phyloP scores from a whole-genome alignment of 2,888 invertebrate species.

The Ornithoptera priamus region DNA sequence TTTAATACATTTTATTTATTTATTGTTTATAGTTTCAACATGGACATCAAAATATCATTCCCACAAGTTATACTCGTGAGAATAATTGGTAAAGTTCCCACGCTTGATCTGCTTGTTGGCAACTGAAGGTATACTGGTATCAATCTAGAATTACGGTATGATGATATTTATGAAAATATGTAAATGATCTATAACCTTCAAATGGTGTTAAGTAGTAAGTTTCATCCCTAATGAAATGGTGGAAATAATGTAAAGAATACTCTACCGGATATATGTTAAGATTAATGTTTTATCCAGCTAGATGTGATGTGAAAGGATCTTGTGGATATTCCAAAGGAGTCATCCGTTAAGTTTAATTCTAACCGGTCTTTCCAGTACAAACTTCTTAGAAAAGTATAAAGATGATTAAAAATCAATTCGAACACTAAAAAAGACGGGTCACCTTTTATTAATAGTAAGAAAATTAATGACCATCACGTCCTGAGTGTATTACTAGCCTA shows the following conservation, averaged over 20 bases:
- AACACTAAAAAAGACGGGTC: conserved; percentile 17
- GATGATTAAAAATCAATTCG: conserved; percentile 26
- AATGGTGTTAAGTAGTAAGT: no score
- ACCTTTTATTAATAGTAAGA: conserved; percentile 39
- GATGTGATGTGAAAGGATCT: no score
- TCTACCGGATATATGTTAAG: no score
- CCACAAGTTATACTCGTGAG: background rate
- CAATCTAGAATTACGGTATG: background rate
- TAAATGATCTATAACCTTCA: no score
- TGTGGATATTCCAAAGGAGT: background rate
- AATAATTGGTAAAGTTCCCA: conserved; percentile 1
- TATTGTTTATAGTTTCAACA: background rate
- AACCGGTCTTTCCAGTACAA: conserved; percentile 11
- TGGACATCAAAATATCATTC: background rate
- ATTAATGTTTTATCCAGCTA: no score
- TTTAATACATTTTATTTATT: background rate
- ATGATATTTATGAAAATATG: no score
- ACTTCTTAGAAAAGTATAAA: conserved; percentile 16
- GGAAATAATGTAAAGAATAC: no score
- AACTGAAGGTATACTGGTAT: background rate
- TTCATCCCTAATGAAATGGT: no score
- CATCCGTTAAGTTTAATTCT: background rate
- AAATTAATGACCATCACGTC: conserved; percentile 40
- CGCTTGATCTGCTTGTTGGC: conserved; percentile 1
- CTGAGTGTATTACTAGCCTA: conserved; percentile 39